Evolutionary conservation across 2,113 vertebrate species (phyloP).

Genomic region (Trogon surrucura): DNA sequence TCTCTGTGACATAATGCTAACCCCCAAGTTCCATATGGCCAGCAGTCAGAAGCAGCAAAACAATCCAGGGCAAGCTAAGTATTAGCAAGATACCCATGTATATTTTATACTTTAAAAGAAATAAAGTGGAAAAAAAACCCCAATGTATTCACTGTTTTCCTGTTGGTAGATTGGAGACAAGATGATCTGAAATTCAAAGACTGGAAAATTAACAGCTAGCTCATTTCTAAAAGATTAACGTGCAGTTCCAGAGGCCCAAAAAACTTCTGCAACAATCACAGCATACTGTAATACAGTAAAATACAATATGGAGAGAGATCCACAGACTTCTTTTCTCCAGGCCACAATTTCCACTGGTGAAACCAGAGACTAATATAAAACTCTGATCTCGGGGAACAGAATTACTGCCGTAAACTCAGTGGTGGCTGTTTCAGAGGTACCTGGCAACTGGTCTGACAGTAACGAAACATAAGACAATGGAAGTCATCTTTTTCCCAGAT

Average conservation of each 20-base stretch:
- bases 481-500: background rate
- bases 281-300: background rate
- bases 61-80: background rate
- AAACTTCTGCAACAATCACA: background rate
- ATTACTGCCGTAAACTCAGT: background rate
- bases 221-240: background rate
- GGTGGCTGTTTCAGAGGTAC: background rate
- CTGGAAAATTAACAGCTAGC: background rate
- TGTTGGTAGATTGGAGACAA: background rate
- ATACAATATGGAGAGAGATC: background rate
- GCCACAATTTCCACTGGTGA: background rate
- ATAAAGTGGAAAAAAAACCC: background rate
- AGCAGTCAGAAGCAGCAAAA: background rate
- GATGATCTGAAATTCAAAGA: background rate
- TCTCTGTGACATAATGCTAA: background rate
- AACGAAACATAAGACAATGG: background rate
- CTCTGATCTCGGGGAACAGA: background rate
- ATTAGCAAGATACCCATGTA: background rate
- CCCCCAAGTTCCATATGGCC: background rate
- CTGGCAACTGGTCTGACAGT: background rate
- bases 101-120: background rate
- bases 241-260: background rate
- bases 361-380: background rate
- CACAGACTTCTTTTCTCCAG: background rate
- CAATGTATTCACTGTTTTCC: background rate